These are phyloP conservation scores for Antitype chi DNA, from an alignment of 2,888 invertebrate genomes.

Conservation along the genomic window DNA sequence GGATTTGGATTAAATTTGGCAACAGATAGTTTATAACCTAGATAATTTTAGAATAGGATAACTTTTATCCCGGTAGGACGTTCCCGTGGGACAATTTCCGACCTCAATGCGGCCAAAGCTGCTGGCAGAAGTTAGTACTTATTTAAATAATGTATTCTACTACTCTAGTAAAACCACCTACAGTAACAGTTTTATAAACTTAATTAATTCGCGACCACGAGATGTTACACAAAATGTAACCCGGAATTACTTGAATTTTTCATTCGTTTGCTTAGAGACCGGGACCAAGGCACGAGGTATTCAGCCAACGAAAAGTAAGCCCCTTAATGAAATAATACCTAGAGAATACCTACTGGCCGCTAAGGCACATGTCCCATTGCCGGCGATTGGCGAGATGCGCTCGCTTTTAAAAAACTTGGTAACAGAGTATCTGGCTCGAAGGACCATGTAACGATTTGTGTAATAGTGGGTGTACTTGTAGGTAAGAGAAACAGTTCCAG, in stretches of 20 bases:
- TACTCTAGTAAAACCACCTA: neutral
- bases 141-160: neutral
- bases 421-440: too few relatives aligned
- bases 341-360: constrained; percentile 7
- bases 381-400: neutral
- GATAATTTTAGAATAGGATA: too few relatives aligned
- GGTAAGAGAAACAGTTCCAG: too few relatives aligned
- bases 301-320: constrained; percentile 46
- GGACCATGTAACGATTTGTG: too few relatives aligned
- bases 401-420: too few relatives aligned
- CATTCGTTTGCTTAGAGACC: constrained; percentile 18
- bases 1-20: too few relatives aligned
- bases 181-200: constrained; percentile 32
- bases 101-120: too few relatives aligned
- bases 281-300: constrained; percentile 14
- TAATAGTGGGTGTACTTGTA: too few relatives aligned
- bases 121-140: too few relatives aligned
- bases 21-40: too few relatives aligned
- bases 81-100: too few relatives aligned
- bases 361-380: neutral
- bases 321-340: constrained; percentile 52
- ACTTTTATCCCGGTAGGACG: too few relatives aligned
- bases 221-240: constrained; percentile 22
- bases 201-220: constrained; percentile 51
- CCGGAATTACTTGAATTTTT: constrained; percentile 53